Evolutionary conservation across 2,797 vertebrate species (phyloP), one percentile per base, ranked within the genome.

Genomic region (Calcarius lapponicus): DNA sequence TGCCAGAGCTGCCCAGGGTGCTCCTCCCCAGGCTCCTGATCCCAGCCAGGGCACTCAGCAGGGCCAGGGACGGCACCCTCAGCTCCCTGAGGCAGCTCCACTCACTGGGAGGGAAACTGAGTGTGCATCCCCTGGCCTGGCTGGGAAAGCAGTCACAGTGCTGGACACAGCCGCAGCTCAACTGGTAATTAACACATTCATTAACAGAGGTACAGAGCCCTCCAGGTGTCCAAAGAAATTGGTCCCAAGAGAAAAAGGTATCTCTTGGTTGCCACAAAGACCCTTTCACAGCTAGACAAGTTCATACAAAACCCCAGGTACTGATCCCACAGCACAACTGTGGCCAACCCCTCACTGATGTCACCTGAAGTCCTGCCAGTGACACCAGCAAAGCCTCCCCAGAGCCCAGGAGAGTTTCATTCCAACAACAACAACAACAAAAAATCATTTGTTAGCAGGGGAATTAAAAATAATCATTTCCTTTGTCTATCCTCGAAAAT

Each of bases 261-360:
- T 18, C 17, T 29, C 31, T 21, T 34, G 11, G 42, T 9, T 67
- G 42, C 15, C 65, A 90, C 10, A 31, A 80, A 43, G 32, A 36
- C 7, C 13, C 18, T 36, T 70, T 66, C 11, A 31, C 2, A 54
- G 42, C 38, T 31, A 16, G 58, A 5, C 21, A 32, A 56, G 42
- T 13, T 26, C 17, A 3, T 3, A 26, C 1, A 1, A 40, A 80
- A 69, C 8, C 38, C 57, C 7, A 2, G 56, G 28, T 15, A 45
- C 10, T 4, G 2, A 60, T 6, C 17, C 57, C 42, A 22, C 29
- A 40, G 17, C 32, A 38, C 17, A 21, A 6, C 31, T 56, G 36
- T 2, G 19, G 66, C 60, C 4, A 7, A 0, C 3, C 10, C 69
- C 51, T 51, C 66, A 28, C 7, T 12, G 28, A 36, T 1, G 11